Percentiles rank a stretch among this genome's conserved stretches.
phyloP scores from a whole-genome alignment of 2,797 vertebrate genomes.

The Danio tinwini region DNA sequence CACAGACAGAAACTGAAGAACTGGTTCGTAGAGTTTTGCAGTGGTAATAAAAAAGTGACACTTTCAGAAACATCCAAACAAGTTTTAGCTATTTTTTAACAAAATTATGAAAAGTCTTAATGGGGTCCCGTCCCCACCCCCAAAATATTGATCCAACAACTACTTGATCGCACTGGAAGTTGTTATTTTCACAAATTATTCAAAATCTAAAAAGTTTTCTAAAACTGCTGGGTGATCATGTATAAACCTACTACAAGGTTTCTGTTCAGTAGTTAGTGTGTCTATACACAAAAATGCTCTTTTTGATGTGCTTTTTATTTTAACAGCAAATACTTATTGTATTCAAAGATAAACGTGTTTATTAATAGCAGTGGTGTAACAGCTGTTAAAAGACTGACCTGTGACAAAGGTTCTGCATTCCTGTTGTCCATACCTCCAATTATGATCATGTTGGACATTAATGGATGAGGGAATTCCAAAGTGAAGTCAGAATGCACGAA shows the following conservation, averaged over 20 bases:
- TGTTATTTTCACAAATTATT: neutral
- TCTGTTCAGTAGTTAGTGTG: too few species aligned
- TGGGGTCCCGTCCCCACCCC: neutral
- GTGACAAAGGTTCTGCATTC: conserved; percentile 54
- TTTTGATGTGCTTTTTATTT: neutral
- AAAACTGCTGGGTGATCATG: neutral
- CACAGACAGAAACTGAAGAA: neutral
- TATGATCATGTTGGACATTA: conserved; percentile 76
- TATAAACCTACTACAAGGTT: neutral
- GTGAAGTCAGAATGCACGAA: conserved; percentile 72
- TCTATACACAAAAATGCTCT: neutral
- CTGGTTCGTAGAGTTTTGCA: neutral
- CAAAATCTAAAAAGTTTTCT: neutral
- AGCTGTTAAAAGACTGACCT: conserved; percentile 60
- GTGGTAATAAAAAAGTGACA: neutral
- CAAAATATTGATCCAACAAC: neutral
- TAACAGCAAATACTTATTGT: neutral
- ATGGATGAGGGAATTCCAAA: conserved; percentile 70
- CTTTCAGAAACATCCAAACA: neutral
- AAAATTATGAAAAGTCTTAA: neutral
- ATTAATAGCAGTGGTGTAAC: neutral
- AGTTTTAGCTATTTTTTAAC: neutral
- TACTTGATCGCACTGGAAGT: neutral
- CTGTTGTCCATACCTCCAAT: conserved; percentile 72
- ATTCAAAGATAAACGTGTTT: too few species aligned